A percentile compares a stretch with the other conserved stretches of the same genome.
These are phyloP conservation scores for Tortrix viridana DNA, from an alignment of 2,888 invertebrate species.

Conservation along the genomic window DNA sequence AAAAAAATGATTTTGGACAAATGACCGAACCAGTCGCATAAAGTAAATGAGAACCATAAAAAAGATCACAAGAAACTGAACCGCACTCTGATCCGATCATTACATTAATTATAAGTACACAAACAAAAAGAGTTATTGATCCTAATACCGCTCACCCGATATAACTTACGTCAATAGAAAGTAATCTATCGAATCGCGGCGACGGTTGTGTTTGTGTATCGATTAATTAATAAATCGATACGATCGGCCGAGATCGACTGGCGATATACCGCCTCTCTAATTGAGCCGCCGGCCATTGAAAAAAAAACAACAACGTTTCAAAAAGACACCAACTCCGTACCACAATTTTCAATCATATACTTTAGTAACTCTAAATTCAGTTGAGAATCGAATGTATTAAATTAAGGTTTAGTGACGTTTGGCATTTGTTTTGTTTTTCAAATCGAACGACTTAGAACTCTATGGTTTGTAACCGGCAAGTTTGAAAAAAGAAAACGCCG, in stretches of 20 bases:
- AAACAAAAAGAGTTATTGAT: conserved; percentile 38
- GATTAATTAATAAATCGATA: conserved; percentile 83
- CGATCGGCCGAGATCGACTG: conserved; percentile 73
- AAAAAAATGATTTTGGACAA: too few relatives aligned
- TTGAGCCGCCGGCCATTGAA: conserved; percentile 76
- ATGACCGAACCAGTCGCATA: too few relatives aligned
- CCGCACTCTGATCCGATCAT: not conserved
- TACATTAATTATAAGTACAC: conserved; percentile 22
- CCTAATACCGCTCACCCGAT: conserved; percentile 46
- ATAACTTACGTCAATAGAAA: conserved; percentile 37
- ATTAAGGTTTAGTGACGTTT: not conserved
- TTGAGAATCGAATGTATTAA: not conserved
- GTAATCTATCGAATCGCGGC: conserved; percentile 69
- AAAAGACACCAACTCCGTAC: conserved; percentile 2
- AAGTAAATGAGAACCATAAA: too few relatives aligned
- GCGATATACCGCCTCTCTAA: conserved; percentile 81
- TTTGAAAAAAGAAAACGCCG: conserved; percentile 58
- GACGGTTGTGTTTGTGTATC: conserved; percentile 83
- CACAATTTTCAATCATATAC: not conserved
- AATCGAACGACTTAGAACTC: conserved; percentile 13
- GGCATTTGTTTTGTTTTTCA: conserved; percentile 3
- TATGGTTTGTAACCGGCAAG: conserved; percentile 21
- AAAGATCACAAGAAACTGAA: not conserved
- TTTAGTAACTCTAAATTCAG: not conserved
- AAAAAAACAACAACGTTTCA: conserved; percentile 51